These are phyloP conservation scores for Okapia johnstoni DNA, from an alignment of 2,113 vertebrate species.

Conservation along the genomic window DNA sequence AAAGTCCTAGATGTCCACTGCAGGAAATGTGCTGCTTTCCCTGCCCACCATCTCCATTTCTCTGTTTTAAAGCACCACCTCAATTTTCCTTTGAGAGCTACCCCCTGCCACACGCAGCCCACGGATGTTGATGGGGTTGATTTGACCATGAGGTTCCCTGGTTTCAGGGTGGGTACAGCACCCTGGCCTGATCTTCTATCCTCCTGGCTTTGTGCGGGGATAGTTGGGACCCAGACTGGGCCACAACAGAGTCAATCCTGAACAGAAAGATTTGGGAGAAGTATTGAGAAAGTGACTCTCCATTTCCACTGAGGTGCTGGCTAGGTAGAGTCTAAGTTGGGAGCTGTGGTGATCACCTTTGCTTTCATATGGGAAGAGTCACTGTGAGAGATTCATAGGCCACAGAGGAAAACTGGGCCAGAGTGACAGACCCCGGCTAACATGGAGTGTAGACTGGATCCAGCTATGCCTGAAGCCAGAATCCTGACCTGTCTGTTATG, in stretches of 20 bases:
- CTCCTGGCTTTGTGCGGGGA: background rate
- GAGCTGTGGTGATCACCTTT: background rate
- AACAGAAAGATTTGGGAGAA: background rate
- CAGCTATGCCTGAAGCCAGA: background rate
- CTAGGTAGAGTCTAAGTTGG: background rate
- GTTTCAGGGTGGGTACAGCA: background rate
- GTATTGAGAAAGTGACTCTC: background rate
- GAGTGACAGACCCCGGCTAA: background rate
- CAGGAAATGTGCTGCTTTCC: background rate
- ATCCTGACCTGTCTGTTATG: too few relatives aligned
- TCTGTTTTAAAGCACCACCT: background rate
- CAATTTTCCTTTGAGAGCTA: background rate
- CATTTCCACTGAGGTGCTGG: background rate
- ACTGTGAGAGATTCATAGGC: background rate
- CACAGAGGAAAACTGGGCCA: background rate
- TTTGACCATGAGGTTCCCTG: background rate
- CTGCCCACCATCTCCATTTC: accelerated
- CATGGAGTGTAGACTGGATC: background rate
- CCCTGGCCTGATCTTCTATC: background rate
- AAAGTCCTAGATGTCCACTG: background rate
- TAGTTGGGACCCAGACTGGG: background rate
- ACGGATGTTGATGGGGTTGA: background rate
- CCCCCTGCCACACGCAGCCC: background rate
- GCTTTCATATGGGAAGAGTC: background rate
- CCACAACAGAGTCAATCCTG: background rate